Base-by-base conservation (phyloP, 2,113 vertebrate species). In the Penelope pileata region DNA sequence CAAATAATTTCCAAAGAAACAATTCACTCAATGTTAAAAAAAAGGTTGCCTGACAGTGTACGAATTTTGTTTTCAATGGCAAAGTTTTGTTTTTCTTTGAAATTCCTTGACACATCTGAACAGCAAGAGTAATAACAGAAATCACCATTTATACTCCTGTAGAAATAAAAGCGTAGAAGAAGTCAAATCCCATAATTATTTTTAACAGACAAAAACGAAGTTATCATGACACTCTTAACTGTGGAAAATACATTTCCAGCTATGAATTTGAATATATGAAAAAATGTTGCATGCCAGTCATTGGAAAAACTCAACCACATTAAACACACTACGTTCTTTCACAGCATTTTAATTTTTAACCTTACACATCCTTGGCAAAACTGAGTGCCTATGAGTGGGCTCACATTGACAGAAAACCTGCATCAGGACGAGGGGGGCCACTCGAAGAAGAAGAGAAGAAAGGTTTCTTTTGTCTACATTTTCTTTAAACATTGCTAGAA, bases 1-100 rank as follows among this genome's bases (percentile, higher is more conserved):
- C 47, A n/a, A 91, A 96, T 72, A 66, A 70, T 83, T 96, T 97
- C 54, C 83, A 96, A 95, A 94, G 93, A 96, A 97, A 96, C 91
- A 88, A 83, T 82, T 92, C 87, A 94, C 43, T 91, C 86, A 78
- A 89, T 92, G 70, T 93, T 96, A 88, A 90, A 93, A 93, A 93
- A 95, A 95, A 76, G 40, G 22, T 64, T 95, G 76, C 15, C 9
- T 91, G 93, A 94, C 79, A 93, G 78, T 73, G 87, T 86, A 96
- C 84, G 69, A 92, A 96, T 92, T 93, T 90, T 86, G 29, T 36
- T 97, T 91, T 97, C 85, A 94, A 76, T 95, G 84, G 80, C 23
- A 90, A 93, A 63, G 90, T 95, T 83, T 95, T 96, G 74, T 93
- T 97, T 96, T 66, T 76, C 54, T 45, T 97, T 94, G 91, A 91